A percentile compares a stretch with the other conserved stretches of the same genome.
These are phyloP conservation scores for Verasper variegatus DNA, from an alignment of 2,113 vertebrate species.

Conservation along the genomic window DNA sequence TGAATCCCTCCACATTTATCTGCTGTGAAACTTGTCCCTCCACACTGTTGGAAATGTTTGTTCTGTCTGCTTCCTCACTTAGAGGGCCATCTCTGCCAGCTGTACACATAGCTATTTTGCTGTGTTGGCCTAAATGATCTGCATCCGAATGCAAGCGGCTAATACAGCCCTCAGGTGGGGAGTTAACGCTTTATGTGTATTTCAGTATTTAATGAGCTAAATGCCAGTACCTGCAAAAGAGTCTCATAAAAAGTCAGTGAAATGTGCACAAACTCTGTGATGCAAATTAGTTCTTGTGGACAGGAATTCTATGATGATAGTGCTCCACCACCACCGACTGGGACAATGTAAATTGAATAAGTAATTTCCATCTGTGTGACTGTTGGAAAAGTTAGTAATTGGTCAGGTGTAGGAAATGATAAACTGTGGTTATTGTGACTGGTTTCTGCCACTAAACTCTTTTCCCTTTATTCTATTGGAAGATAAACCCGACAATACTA, in stretches of 20 bases:
- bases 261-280: constrained; percentile 32
- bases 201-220: constrained; percentile 74
- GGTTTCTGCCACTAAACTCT: neutral
- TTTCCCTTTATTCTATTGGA: neutral
- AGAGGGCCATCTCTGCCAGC: constrained; percentile 29
- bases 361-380: constrained; percentile 7
- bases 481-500: neutral
- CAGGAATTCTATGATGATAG: constrained; percentile 22
- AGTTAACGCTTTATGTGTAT: constrained; percentile 54
- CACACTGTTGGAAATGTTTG: constrained; percentile 51
- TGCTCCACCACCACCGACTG: constrained; percentile 21
- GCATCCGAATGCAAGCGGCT: constrained; percentile 48
- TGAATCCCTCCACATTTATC: constrained; percentile 49
- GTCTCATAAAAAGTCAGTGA: neutral
- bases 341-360: constrained; percentile 28
- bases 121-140: constrained; percentile 57
- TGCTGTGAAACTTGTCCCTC: constrained; percentile 33
- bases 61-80: constrained; percentile 37
- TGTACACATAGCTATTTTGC: constrained; percentile 56
- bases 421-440: neutral
- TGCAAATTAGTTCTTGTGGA: constrained; percentile 34
- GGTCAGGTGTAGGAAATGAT: neutral
- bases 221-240: constrained; percentile 35
- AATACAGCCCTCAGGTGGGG: constrained; percentile 52
- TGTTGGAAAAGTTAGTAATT: neutral